These are phyloP conservation scores for Pyrgilauda ruficollis DNA, from an alignment of 2,113 vertebrate species.

Conservation along the genomic window DNA sequence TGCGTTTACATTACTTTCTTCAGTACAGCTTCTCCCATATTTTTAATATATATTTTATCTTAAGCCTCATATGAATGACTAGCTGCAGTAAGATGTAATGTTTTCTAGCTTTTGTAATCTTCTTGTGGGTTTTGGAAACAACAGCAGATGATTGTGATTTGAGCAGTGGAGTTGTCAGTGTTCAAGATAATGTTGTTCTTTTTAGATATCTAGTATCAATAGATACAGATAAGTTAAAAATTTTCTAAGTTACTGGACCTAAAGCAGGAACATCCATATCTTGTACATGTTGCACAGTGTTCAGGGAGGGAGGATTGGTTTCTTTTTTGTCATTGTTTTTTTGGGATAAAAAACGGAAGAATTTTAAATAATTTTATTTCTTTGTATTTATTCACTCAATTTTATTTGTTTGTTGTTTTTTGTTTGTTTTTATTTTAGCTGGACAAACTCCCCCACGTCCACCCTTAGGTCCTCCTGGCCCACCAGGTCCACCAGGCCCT, in stretches of 20 bases:
- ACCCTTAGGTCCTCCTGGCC: conserved; percentile 91
- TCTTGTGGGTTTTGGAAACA: neutral
- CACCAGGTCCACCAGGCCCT: conserved; percentile 91
- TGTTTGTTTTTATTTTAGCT: conserved; percentile 66
- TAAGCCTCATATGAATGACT: neutral
- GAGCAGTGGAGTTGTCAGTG: neutral
- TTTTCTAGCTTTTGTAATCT: neutral
- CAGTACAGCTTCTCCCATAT: neutral
- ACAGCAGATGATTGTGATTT: neutral
- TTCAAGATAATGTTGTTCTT: neutral
- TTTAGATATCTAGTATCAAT: neutral
- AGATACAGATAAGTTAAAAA: neutral
- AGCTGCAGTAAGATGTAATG: neutral
- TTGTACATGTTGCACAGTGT: neutral
- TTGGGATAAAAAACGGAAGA: neutral
- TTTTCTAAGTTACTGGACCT: neutral
- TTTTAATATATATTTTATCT: neutral
- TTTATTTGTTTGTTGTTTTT: neutral
- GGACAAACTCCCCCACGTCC: conserved; percentile 95
- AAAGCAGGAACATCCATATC: neutral
- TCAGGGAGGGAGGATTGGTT: neutral
- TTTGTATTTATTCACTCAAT: neutral
- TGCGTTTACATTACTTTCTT: neutral
- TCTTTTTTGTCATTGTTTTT: neutral
- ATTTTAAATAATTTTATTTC: neutral